These are phyloP conservation scores for Sebastes diaconus DNA, from an alignment of 2,797 vertebrate species.

Conservation along the genomic window DNA sequence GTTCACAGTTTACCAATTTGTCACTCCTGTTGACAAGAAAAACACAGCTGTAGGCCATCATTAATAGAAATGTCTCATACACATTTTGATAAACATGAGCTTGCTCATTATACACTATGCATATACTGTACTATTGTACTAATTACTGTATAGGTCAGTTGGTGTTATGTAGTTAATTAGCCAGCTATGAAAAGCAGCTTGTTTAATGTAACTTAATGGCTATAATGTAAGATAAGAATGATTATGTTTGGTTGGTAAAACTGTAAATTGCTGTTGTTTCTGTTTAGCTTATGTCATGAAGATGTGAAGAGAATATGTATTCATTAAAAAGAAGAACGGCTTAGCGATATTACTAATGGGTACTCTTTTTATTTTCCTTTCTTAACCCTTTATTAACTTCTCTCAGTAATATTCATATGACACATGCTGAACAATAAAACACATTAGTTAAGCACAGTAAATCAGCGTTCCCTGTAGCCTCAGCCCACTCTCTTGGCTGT, in stretches of 20 bases:
- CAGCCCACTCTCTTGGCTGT: conserved; percentile 1
- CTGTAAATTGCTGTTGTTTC: background rate
- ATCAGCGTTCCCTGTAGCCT: background rate
- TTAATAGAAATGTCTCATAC: background rate
- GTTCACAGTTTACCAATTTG: conserved; percentile 1
- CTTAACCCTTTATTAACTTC: background rate
- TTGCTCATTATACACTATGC: background rate
- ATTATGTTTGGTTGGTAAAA: background rate
- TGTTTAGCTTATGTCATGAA: background rate
- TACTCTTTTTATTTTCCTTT: background rate
- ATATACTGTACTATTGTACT: background rate
- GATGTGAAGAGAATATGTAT: background rate
- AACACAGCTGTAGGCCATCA: background rate
- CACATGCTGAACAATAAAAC: background rate
- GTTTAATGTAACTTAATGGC: background rate
- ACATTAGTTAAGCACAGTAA: background rate
- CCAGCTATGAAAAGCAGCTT: background rate
- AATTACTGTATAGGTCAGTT: background rate
- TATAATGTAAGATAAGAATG: background rate
- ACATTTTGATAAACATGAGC: background rate
- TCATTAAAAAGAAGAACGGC: background rate
- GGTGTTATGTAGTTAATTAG: background rate
- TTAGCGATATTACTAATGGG: too few relatives aligned
- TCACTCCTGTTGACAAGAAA: background rate
- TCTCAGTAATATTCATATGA: background rate